A percentile compares a stretch with the other conserved stretches of the same genome.
Evolutionary conservation across 2,797 vertebrate species (phyloP).

Genomic region (Numenius phaeopus): DNA sequence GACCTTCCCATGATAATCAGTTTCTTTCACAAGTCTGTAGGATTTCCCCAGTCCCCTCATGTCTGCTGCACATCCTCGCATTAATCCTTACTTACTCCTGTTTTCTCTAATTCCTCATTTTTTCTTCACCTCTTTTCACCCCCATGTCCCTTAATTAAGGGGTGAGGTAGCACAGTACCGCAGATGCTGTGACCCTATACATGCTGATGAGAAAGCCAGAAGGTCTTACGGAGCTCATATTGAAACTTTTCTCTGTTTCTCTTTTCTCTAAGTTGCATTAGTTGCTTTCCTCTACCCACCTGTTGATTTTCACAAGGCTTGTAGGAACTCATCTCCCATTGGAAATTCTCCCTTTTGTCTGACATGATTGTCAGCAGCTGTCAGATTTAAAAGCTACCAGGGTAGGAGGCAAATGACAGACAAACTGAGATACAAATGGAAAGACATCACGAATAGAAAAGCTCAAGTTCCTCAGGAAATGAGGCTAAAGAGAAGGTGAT

Average conservation of each 20-base stretch:
- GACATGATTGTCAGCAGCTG: not conserved
- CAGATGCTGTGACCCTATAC: not conserved
- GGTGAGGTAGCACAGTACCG: not conserved
- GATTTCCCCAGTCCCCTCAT: not conserved
- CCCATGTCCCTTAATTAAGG: not conserved
- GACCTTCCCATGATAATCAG: not conserved
- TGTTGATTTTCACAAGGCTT: not conserved
- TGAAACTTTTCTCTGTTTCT: not conserved
- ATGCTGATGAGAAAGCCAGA: not conserved
- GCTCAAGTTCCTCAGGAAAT: constrained; percentile 9
- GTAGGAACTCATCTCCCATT: not conserved
- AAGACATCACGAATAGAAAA: not conserved
- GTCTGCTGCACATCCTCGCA: not conserved
- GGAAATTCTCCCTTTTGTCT: not conserved
- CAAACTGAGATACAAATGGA: not conserved
- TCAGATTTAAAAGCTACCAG: not conserved
- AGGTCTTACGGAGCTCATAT: not conserved
- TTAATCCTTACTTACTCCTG: not conserved
- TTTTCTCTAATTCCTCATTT: not conserved
- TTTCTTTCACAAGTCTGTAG: not conserved
- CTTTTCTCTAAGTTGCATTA: not conserved
- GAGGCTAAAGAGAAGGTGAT: not conserved
- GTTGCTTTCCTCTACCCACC: not conserved
- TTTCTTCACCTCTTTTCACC: not conserved
- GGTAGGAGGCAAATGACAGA: not conserved